Conservation (phyloP, 2,888 invertebrate genomes). For the Drosophila paramelanica region DNA sequence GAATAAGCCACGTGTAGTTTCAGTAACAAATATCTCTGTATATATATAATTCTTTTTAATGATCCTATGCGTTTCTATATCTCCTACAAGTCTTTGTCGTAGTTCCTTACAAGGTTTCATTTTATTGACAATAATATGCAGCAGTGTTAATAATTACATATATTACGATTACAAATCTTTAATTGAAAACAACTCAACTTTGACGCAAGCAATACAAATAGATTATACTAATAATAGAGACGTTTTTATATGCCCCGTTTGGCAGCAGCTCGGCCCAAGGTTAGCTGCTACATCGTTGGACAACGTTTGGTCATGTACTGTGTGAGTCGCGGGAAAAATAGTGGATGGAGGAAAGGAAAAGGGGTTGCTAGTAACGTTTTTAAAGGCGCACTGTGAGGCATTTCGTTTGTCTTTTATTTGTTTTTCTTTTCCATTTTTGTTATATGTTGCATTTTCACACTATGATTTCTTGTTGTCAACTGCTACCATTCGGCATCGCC, state of each 20-base stretch:
- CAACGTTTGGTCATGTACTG: slow-evolving; percentile 33
- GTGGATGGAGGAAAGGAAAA: not conserved
- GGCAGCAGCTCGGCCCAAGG: slow-evolving; percentile 7
- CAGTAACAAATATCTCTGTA: not conserved
- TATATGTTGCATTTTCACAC: slow-evolving; percentile 14
- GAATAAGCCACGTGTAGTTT: not conserved
- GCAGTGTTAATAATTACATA: slow-evolving; percentile 38
- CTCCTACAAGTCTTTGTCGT: not conserved
- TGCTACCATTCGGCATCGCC: slow-evolving; percentile 99
- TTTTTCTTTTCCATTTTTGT: slow-evolving; percentile 14
- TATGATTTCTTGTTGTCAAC: slow-evolving; percentile 19
- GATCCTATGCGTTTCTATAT: not conserved
- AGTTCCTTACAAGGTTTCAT: slow-evolving; percentile 21
- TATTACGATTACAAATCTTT: slow-evolving; percentile 42
- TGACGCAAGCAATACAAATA: slow-evolving; percentile 26
- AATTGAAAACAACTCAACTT: slow-evolving; percentile 38
- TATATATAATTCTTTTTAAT: slow-evolving; percentile 5
- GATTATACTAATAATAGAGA: slow-evolving; percentile 27
- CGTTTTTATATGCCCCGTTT: slow-evolving; percentile 26
- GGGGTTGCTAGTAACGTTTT: slow-evolving; percentile 31
- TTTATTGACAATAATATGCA: slow-evolving; percentile 70
- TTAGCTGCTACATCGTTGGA: slow-evolving; percentile 11
- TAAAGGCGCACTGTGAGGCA: slow-evolving; percentile 59
- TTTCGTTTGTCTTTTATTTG: slow-evolving; percentile 58
- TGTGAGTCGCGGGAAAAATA: not conserved